phyloP scores from a whole-genome alignment of 1,140 invertebrate species.

The Cyclargus thomasi region DNA sequence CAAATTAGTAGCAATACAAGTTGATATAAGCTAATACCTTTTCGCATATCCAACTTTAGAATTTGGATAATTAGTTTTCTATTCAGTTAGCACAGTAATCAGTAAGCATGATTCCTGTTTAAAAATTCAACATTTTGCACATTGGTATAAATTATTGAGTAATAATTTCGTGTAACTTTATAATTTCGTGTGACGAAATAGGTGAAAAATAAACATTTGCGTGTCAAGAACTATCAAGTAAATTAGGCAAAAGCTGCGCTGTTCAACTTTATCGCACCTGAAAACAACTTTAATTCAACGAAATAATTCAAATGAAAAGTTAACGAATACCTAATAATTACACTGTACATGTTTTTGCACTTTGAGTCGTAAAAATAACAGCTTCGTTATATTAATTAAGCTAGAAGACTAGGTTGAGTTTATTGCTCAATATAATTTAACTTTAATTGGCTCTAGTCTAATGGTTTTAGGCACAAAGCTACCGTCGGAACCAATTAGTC shows the following conservation, averaged over 20 bases:
- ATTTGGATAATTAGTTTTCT: too few relatives aligned
- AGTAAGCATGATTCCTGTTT: neutral
- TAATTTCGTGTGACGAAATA: neutral
- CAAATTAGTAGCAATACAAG: too few relatives aligned
- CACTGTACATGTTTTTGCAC: neutral
- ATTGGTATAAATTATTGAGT: too few relatives aligned
- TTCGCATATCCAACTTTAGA: too few relatives aligned
- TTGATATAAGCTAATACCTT: too few relatives aligned
- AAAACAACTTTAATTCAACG: neutral
- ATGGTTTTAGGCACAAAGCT: neutral
- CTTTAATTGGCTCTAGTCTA: neutral
- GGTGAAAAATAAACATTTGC: neutral
- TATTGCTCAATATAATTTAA: neutral
- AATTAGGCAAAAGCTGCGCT: neutral
- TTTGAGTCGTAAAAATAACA: neutral
- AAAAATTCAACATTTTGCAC: neutral
- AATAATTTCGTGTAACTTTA: too few relatives aligned
- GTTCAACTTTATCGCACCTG: neutral
- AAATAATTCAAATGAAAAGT: neutral
- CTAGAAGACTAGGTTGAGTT: neutral
- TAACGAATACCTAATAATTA: neutral
- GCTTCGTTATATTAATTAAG: neutral
- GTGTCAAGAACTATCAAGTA: neutral
- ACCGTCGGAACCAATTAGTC: too few relatives aligned
- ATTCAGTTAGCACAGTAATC: too few relatives aligned